Evolutionary conservation across 2,113 vertebrate genomes (phyloP).

Genomic region (Gnathonemus echidnorhynchus): DNA sequence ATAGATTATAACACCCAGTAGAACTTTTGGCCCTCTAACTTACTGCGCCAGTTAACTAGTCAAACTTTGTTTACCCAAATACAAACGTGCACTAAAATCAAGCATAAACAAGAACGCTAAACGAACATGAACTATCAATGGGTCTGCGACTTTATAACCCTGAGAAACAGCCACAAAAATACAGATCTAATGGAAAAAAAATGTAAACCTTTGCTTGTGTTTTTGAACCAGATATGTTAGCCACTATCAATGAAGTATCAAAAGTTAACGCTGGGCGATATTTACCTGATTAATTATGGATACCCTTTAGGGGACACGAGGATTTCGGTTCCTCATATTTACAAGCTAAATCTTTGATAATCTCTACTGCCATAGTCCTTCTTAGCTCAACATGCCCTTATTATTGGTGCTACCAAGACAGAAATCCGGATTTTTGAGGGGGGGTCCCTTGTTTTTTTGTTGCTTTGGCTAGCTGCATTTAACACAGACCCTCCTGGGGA

Average conservation of each 20-base stretch:
- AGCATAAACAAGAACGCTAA: neutral
- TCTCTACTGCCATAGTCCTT: neutral
- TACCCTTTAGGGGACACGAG: neutral
- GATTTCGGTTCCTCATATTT: neutral
- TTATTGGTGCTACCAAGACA: neutral
- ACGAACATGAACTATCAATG: neutral
- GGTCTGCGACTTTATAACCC: constrained; percentile 6
- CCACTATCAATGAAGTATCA: neutral
- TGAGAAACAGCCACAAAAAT: constrained; percentile 18
- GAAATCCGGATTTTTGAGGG: neutral
- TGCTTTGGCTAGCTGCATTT: neutral
- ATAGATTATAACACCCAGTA: neutral
- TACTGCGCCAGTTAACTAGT: constrained; percentile 1
- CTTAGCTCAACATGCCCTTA: neutral
- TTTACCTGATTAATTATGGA: constrained; percentile 2
- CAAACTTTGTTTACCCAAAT: neutral
- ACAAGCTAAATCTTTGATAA: neutral
- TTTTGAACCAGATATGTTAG: constrained; percentile 1
- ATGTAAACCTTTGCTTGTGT: constrained; percentile 8
- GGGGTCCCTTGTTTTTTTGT: neutral
- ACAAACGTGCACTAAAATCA: neutral
- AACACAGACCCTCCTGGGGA: neutral
- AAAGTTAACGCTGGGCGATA: neutral
- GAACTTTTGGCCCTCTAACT: neutral
- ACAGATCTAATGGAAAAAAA: constrained; percentile 2